These are phyloP conservation scores for Brachirus orientalis DNA, from an alignment of 2,113 vertebrate genomes.

Conservation along the genomic window DNA sequence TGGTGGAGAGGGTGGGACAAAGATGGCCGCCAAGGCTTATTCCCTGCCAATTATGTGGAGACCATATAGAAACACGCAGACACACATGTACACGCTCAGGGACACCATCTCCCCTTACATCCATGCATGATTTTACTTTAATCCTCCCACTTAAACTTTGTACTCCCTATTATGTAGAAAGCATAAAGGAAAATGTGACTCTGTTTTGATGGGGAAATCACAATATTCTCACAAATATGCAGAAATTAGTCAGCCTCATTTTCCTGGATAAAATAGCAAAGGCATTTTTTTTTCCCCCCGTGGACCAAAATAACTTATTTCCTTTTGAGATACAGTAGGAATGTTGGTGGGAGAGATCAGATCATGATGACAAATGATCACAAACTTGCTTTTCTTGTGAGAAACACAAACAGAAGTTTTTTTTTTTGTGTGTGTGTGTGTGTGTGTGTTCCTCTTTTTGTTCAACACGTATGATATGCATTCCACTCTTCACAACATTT, in stretches of 20 bases:
- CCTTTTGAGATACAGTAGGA: conserved; percentile 56
- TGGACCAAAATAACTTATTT: conserved; percentile 77
- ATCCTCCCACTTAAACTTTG: conserved; percentile 64
- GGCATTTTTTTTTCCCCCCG: conserved; percentile 38
- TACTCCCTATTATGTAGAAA: conserved; percentile 44
- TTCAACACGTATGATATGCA: conserved; percentile 61
- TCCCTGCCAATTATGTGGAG: conserved; percentile 85
- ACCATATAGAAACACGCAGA: conserved; percentile 70
- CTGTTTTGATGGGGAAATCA: conserved; percentile 56
- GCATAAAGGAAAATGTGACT: conserved; percentile 43
- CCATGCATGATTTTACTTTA: conserved; percentile 57
- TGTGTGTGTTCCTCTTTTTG: conserved; percentile 51
- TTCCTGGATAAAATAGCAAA: conserved; percentile 50
- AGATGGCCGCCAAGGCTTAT: conserved; percentile 84
- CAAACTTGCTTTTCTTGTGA: conserved; percentile 59
- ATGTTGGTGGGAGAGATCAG: conserved; percentile 57
- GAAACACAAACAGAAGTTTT: conserved; percentile 60
- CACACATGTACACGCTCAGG: conserved; percentile 57
- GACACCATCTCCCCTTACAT: conserved; percentile 56
- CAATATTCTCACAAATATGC: conserved; percentile 57
- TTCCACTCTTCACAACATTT: conserved; percentile 58
- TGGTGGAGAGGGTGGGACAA: conserved; percentile 85
- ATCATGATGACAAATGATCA: conserved; percentile 67
- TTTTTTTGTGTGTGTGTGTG: conserved; percentile 15
- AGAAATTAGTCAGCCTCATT: conserved; percentile 68